These are phyloP conservation scores for Diaphora mendica DNA, from an alignment of 2,888 invertebrate genomes.

Conservation along the genomic window DNA sequence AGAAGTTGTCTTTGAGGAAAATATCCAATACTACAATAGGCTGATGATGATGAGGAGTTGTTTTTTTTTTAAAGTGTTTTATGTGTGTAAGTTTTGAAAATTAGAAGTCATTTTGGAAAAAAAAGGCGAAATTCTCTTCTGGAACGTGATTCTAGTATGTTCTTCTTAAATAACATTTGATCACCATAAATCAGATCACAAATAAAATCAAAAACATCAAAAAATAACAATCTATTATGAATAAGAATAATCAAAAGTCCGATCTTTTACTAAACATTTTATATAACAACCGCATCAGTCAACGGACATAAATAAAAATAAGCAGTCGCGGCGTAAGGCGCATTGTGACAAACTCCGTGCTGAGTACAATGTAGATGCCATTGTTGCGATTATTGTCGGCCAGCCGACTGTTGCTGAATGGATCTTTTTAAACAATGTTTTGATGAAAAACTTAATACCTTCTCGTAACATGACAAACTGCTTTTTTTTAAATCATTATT, in stretches of 20 bases:
- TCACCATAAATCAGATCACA: neutral
- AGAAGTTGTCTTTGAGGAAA: too few species aligned
- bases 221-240: neutral
- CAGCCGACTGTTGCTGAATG: slow-evolving; percentile 49
- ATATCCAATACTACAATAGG: too few species aligned
- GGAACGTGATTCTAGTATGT: neutral
- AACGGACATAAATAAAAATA: slow-evolving; percentile 37
- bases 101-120: neutral
- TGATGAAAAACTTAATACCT: slow-evolving; percentile 59
- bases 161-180: neutral
- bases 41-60: too few species aligned
- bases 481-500: slow-evolving; percentile 25
- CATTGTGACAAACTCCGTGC: slow-evolving; percentile 46
- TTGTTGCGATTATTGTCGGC: slow-evolving; percentile 52
- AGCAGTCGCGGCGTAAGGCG: slow-evolving; percentile 34
- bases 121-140: neutral
- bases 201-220: too few species aligned
- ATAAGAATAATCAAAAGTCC: neutral
- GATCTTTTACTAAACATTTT: slow-evolving; percentile 7
- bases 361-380: slow-evolving; percentile 46
- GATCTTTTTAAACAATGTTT: slow-evolving; percentile 46
- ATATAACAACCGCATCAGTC: slow-evolving; percentile 44
- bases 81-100: neutral
- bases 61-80: too few species aligned
- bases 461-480: slow-evolving; percentile 23